phyloP scores from a whole-genome alignment of 2,888 invertebrate genomes.

The Pherbina coryleti region DNA sequence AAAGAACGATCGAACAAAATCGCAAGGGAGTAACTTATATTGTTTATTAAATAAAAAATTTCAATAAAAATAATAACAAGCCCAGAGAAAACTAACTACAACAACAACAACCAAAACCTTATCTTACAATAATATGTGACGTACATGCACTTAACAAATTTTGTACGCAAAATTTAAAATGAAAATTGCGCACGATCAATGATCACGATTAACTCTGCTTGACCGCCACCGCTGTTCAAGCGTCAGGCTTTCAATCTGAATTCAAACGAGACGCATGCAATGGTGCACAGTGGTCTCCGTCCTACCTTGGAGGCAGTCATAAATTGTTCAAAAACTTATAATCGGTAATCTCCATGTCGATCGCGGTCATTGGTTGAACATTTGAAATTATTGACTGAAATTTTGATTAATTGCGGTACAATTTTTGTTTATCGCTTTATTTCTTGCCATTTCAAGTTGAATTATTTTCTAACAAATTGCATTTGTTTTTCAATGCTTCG shows the following conservation, averaged over 20 bases:
- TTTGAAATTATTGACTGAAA: slow-evolving; percentile 30
- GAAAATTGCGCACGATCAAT: slow-evolving; percentile 28
- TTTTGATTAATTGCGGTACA: slow-evolving; percentile 26
- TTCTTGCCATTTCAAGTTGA: background rate
- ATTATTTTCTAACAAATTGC: slow-evolving; percentile 10
- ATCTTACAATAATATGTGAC: background rate
- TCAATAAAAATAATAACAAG: slow-evolving; percentile 13
- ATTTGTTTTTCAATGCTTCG: slow-evolving; percentile 6
- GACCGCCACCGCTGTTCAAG: background rate
- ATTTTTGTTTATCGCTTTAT: background rate
- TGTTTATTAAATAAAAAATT: background rate
- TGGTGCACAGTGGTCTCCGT: background rate
- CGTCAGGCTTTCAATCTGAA: too few species aligned
- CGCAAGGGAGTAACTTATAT: background rate
- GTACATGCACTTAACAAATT: background rate
- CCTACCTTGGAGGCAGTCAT: slow-evolving; percentile 17
- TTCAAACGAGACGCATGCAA: background rate
- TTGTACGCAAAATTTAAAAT: slow-evolving; percentile 1
- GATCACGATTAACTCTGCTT: background rate
- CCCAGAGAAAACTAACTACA: background rate
- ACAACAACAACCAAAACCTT: background rate
- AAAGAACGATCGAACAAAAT: background rate
- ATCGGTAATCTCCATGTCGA: background rate
- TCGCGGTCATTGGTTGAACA: background rate
- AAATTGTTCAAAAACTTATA: slow-evolving; percentile 6